Conservation (phyloP, 1,140 invertebrate genomes). For the Atopsyche davidsoni region DNA sequence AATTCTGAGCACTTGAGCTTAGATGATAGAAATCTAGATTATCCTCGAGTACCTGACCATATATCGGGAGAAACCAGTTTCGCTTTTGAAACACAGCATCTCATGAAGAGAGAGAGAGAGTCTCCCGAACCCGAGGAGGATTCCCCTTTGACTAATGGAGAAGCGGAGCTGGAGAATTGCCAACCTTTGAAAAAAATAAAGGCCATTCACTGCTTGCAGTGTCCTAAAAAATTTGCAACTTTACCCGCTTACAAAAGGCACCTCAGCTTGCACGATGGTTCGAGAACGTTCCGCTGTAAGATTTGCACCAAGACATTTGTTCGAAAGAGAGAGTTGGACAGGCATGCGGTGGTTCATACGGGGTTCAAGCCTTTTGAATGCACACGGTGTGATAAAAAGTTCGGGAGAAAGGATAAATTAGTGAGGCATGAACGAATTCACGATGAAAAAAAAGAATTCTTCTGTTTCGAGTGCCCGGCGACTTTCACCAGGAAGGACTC, state of each 20-base stretch:
- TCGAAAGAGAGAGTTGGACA: constrained; percentile 57
- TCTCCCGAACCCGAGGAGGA: constrained; percentile 2
- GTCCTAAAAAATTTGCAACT: constrained; percentile 48
- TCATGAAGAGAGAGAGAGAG: constrained; percentile 7
- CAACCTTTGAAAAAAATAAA: constrained; percentile 37
- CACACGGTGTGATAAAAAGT: constrained; percentile 55
- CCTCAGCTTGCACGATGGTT: constrained; percentile 43
- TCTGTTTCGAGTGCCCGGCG: constrained; percentile 51
- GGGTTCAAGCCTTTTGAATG: constrained; percentile 57
- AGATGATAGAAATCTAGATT: constrained; percentile 33
- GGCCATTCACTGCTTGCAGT: constrained; percentile 47
- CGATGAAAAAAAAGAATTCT: constrained; percentile 49
- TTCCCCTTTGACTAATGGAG: not conserved
- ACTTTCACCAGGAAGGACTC: constrained; percentile 50
- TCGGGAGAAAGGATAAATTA: constrained; percentile 60
- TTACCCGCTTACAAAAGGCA: constrained; percentile 44
- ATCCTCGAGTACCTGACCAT: constrained; percentile 47
- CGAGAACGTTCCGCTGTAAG: constrained; percentile 48
- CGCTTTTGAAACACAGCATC: constrained; percentile 33
- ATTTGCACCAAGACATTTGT: constrained; percentile 58
- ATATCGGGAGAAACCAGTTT: constrained; percentile 49
- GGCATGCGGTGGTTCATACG: constrained; percentile 55
- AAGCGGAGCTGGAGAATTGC: constrained; percentile 6
- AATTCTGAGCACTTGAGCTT: not conserved
- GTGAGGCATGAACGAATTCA: constrained; percentile 57